phyloP scores from a whole-genome alignment of 2,113 vertebrate genomes.

The Triplophysa siluroides region DNA sequence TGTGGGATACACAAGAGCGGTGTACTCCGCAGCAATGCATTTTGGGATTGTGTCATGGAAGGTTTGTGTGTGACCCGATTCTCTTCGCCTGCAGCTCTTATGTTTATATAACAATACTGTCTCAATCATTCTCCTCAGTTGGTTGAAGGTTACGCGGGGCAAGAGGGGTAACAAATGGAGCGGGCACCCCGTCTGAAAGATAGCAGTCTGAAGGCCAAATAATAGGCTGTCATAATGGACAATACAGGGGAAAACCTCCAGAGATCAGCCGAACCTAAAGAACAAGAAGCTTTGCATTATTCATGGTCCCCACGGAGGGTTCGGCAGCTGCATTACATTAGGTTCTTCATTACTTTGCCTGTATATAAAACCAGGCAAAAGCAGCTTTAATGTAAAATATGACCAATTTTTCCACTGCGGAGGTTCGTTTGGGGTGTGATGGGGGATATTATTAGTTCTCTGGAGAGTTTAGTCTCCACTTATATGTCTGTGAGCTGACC shows the following conservation, averaged over 20 bases:
- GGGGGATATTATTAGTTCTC: conserved; percentile 77
- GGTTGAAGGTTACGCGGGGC: conserved; percentile 89
- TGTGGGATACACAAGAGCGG: conserved; percentile 10
- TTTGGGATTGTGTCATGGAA: conserved; percentile 21
- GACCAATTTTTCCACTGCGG: conserved; percentile 76
- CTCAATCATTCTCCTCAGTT: conserved; percentile 91
- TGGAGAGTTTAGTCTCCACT: conserved; percentile 77
- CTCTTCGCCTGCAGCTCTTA: conserved; percentile 73
- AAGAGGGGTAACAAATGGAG: conserved; percentile 79
- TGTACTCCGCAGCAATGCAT: conserved; percentile 2
- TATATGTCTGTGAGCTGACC: conserved; percentile 77
- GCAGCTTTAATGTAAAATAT: conserved; percentile 81
- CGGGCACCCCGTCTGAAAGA: conserved; percentile 84
- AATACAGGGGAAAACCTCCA: conserved; percentile 85
- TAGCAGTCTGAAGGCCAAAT: conserved; percentile 91
- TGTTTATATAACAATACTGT: conserved; percentile 92
- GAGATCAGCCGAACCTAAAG: conserved; percentile 81
- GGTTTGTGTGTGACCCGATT: conserved; percentile 42
- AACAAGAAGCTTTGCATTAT: conserved; percentile 91
- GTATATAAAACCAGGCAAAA: conserved; percentile 66
- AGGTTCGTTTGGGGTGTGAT: conserved; percentile 50
- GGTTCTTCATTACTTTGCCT: conserved; percentile 86
- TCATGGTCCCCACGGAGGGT: conserved; percentile 83
- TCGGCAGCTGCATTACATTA: conserved; percentile 84
- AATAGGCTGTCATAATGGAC: conserved; percentile 97